A percentile compares a stretch with the other conserved stretches of the same genome.
Conservation (phyloP, 2,797 vertebrate species). For the Ptychobarbus kaznakovi region DNA sequence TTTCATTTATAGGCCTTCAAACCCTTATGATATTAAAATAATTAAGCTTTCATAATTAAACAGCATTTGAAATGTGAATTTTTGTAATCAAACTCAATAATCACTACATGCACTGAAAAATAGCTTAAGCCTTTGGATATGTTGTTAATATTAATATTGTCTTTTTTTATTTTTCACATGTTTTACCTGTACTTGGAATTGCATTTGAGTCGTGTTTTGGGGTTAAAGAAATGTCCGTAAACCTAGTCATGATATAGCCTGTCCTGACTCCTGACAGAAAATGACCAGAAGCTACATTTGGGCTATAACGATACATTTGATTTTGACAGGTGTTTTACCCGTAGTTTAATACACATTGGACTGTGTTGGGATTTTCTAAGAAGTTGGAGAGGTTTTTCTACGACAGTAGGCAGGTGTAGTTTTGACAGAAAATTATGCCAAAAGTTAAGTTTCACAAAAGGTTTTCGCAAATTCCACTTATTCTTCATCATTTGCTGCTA, state of each 20-base stretch:
- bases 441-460: background rate
- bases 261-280: background rate
- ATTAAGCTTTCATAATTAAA: background rate
- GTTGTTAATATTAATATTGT: background rate
- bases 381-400: too few species aligned
- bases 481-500: background rate
- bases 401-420: background rate
- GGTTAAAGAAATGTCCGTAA: background rate
- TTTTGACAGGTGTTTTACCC: too few species aligned
- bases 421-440: background rate
- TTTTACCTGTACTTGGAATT: background rate
- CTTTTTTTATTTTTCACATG: background rate
- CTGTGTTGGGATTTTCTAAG: too few species aligned
- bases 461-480: background rate
- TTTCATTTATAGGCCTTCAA: background rate
- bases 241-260: too few species aligned
- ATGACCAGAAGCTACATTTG: background rate
- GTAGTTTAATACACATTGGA: too few species aligned
- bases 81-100: background rate
- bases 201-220: background rate
- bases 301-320: too few species aligned
- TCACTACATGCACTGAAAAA: background rate
- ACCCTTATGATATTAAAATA: background rate
- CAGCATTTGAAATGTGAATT: background rate
- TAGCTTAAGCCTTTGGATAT: background rate